Percentiles rank a stretch among this genome's conserved stretches.
phyloP scores from a whole-genome alignment of 2,797 vertebrate species.

The Hyperoplus immaculatus region DNA sequence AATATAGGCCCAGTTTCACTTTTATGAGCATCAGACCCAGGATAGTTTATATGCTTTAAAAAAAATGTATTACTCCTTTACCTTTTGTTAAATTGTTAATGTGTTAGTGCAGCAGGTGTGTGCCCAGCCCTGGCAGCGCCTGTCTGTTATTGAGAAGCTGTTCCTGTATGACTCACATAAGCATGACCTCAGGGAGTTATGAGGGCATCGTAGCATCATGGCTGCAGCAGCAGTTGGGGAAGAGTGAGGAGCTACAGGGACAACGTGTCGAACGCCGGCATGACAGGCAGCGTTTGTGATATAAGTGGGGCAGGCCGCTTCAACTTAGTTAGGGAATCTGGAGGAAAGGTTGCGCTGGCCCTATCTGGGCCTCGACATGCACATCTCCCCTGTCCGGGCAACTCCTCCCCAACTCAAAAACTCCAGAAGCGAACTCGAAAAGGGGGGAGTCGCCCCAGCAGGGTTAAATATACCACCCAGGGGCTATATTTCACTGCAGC shows the following conservation, averaged over 20 bases:
- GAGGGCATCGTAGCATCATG: slow-evolving; percentile 47
- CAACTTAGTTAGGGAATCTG: slow-evolving; percentile 80
- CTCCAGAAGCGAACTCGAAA: slow-evolving; percentile 61
- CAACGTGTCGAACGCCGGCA: slow-evolving; percentile 64
- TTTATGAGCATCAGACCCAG: background rate
- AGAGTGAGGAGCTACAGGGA: slow-evolving; percentile 60
- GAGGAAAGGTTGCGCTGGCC: slow-evolving; percentile 87
- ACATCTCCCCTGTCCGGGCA: slow-evolving; percentile 65
- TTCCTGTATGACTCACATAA: slow-evolving; percentile 75
- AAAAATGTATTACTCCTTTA: background rate
- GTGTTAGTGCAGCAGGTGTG: slow-evolving; percentile 63
- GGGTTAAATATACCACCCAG: slow-evolving; percentile 80
- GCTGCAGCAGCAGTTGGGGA: slow-evolving; percentile 57
- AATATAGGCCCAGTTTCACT: background rate
- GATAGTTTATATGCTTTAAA: background rate
- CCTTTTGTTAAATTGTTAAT: slow-evolving; percentile 14
- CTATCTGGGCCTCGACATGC: slow-evolving; percentile 73
- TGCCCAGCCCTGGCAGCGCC: slow-evolving; percentile 39
- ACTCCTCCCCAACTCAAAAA: slow-evolving; percentile 67
- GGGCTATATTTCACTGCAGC: slow-evolving; percentile 60
- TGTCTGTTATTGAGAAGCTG: slow-evolving; percentile 45
- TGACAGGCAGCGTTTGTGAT: slow-evolving; percentile 78
- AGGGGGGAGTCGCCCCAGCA: slow-evolving; percentile 62
- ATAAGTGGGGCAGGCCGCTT: slow-evolving; percentile 78
- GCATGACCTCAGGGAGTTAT: slow-evolving; percentile 73